Percentiles rank a stretch among this genome's conserved stretches.
These are phyloP conservation scores for Onychostoma macrolepis DNA, from an alignment of 2,113 vertebrate genomes.

Conservation along the genomic window DNA sequence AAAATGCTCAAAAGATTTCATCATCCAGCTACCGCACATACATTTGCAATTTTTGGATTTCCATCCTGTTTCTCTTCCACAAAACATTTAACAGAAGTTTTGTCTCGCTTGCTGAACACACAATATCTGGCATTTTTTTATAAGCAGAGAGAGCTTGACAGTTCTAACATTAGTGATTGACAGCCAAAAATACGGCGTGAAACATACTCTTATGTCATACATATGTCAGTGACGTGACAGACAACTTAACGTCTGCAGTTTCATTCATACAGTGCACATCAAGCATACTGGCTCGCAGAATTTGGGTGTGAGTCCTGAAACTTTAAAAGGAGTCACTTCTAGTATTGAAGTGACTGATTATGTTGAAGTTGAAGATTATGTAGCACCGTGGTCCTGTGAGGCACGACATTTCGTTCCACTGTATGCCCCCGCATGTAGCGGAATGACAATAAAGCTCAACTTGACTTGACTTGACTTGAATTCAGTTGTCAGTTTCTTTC, in stretches of 20 bases:
- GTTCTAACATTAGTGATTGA: slow-evolving; percentile 12
- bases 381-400: no score
- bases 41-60: background rate
- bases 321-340: background rate
- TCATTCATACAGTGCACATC: background rate
- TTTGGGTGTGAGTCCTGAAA: background rate
- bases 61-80: background rate
- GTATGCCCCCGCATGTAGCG: no score
- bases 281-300: background rate
- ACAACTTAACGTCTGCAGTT: background rate
- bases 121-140: background rate
- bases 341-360: no score
- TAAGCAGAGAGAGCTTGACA: background rate
- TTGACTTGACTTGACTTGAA: no score
- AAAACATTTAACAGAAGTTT: background rate
- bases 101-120: background rate
- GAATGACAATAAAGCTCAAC: no score
- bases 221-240: background rate
- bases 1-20: background rate
- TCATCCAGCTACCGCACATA: background rate
- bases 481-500: background rate
- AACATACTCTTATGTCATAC: slow-evolving; percentile 25
- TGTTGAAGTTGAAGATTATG: no score
- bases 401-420: no score
- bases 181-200: background rate